These are phyloP conservation scores for Erinaceus europaeus DNA, from an alignment of 2,113 vertebrate species.

Conservation along the genomic window DNA sequence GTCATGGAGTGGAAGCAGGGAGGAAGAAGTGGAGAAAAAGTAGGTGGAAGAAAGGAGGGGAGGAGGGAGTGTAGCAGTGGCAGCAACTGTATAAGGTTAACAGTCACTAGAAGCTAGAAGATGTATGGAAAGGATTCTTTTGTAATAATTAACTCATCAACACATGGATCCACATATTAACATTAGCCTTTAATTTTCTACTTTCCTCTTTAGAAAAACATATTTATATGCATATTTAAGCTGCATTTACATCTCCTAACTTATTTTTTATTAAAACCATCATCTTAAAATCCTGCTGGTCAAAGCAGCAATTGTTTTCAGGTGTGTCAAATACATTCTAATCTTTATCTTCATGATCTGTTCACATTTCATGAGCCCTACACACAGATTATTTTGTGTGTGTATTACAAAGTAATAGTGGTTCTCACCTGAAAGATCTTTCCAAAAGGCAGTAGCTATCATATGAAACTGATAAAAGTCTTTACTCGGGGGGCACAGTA, in stretches of 20 bases:
- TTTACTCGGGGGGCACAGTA: neutral
- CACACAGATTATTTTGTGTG: neutral
- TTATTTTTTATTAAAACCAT: neutral
- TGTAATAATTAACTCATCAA: neutral
- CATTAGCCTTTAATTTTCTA: neutral
- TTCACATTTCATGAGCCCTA: neutral
- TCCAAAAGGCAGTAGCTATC: neutral
- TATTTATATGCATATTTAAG: neutral
- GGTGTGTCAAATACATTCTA: neutral
- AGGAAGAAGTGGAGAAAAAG: too few relatives aligned
- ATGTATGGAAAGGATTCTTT: too few relatives aligned
- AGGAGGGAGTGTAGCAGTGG: too few relatives aligned
- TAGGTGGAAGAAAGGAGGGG: too few relatives aligned
- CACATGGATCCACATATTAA: neutral
- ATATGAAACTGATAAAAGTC: neutral
- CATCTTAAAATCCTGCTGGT: neutral
- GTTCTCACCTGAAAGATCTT: neutral
- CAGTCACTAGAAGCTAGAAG: too few relatives aligned
- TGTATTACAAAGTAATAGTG: neutral
- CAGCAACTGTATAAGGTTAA: too few relatives aligned
- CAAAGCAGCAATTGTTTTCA: neutral
- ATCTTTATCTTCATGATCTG: neutral
- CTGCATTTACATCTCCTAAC: neutral
- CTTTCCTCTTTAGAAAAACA: constrained; percentile 23
- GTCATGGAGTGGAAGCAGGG: too few relatives aligned